Percentiles rank a stretch among this genome's conserved stretches.
These are phyloP conservation scores for Diachrysia chrysitis DNA, from an alignment of 2,888 invertebrate genomes.

Conservation along the genomic window DNA sequence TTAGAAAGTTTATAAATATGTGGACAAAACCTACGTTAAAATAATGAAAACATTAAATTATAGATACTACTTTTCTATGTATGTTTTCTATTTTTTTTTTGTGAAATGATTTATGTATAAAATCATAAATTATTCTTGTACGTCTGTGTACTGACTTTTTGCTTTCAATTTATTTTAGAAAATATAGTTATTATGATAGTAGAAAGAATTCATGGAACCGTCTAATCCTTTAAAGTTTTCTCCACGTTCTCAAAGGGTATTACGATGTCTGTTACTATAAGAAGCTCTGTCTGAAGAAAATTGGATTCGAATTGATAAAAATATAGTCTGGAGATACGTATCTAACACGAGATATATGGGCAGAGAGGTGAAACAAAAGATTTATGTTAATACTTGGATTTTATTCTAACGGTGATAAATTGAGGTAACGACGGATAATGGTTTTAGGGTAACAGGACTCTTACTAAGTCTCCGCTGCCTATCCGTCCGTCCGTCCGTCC, in stretches of 20 bases:
- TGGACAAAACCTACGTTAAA: no score
- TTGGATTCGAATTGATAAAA: slow-evolving; percentile 33
- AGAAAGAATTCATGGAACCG: not conserved
- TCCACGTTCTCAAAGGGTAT: not conserved
- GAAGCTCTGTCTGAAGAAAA: slow-evolving; percentile 13
- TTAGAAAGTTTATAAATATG: no score
- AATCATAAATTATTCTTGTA: no score
- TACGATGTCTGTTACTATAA: not conserved
- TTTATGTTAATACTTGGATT: not conserved
- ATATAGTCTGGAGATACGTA: slow-evolving; percentile 10
- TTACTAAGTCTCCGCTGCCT: no score
- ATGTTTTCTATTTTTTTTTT: no score
- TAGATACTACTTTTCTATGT: no score
- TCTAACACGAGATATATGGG: not conserved
- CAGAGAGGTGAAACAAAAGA: not conserved
- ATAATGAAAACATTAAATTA: no score
- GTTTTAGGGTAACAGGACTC: no score
- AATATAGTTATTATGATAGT: not conserved
- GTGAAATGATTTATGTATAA: no score
- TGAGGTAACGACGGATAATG: not conserved
- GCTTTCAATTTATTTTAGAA: no score
- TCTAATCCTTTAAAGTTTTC: not conserved
- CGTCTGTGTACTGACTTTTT: no score
- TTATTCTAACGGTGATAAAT: not conserved
- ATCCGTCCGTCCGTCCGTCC: no score